A percentile compares a stretch with the other conserved stretches of the same genome.
phyloP scores from a whole-genome alignment of 1,140 invertebrate genomes.

The Megalopta genalis region DNA sequence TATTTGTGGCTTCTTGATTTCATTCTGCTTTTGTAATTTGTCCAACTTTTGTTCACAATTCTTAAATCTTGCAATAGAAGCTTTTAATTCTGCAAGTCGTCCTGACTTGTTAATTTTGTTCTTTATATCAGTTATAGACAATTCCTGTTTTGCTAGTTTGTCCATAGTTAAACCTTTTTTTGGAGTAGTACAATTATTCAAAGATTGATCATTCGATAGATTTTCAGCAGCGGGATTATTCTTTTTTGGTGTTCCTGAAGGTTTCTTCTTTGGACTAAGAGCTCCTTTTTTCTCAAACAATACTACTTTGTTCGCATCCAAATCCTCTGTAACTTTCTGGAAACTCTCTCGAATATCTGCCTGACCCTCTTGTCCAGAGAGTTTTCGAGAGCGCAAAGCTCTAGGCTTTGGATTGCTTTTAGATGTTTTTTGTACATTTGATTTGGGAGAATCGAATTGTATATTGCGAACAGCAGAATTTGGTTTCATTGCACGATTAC shows the following conservation, averaged over 20 bases:
- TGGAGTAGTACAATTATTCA: constrained; percentile 65
- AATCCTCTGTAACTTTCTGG: constrained; percentile 66
- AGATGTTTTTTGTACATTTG: constrained; percentile 45
- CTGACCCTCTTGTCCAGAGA: constrained; percentile 65
- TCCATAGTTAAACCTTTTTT: constrained; percentile 76
- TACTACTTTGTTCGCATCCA: constrained; percentile 64
- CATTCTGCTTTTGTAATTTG: constrained; percentile 73
- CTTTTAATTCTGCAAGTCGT: constrained; percentile 84
- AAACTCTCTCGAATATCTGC: constrained; percentile 75
- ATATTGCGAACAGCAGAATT: constrained; percentile 70
- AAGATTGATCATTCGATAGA: constrained; percentile 19
- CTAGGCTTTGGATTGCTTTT: constrained; percentile 46
- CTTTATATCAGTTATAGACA: constrained; percentile 85
- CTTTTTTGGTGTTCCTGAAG: constrained; percentile 60
- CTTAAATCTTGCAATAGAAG: constrained; percentile 82
- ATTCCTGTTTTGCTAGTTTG: constrained; percentile 78
- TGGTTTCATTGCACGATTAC: constrained; percentile 41
- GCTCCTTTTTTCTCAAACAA: constrained; percentile 74
- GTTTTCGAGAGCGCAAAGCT: constrained; percentile 47
- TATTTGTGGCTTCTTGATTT: constrained; percentile 78
- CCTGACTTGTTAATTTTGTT: constrained; percentile 83
- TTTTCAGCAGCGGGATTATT: neutral
- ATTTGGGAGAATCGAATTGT: constrained; percentile 69
- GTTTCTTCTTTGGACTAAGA: constrained; percentile 73
- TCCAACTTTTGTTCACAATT: constrained; percentile 80